Evolutionary conservation across 2,888 invertebrate species (phyloP), one percentile per base, ranked within the genome.

Genomic region (Sminthurinus aureus): DNA sequence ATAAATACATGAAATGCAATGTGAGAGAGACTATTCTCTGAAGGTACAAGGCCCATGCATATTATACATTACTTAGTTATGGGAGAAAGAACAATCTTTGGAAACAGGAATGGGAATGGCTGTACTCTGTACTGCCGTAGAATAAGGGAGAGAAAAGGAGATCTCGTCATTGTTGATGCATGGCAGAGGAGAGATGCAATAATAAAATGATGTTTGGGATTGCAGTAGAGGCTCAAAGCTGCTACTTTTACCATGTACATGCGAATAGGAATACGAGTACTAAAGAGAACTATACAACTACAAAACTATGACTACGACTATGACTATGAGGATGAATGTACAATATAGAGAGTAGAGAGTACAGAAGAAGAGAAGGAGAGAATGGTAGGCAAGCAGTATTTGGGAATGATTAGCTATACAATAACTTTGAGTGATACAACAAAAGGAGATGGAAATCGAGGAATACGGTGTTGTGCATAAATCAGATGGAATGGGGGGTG

Each of bases 401-500:
- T 81, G 80, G 58, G 80, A 81, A 81, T 81, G 73, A 81, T 81
- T 81, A 79, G 79, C 79, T 79, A 79, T 79, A 79, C 79, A 67
- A 79, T 79, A 67, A 81, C 80, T 73, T 81, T 81, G 80, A 81
- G 80, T 73, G 80, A 81, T 81, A 81, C 73, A 73, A 81, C 73
- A 81, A 81, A 81, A 81, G 74, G 79, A 79, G 79, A 79, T 79
- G 79, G 80, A 81, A 81, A 81, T 73, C 73, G 80, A 58, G 73
- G 73, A 81, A 67, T 69, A 77, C 77, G 26, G n/a, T 75, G 75
- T n/a, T 66, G 69, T 51, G 84, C 84, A 85, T 85, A 86, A 86
- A 85, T 86, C 85, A 82, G 84, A 83, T 82, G 82, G 84, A 83
- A 82, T 83, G 85, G 79, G 81, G 83, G 81, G 83, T 77, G 79